Evolutionary conservation across 2,113 vertebrate genomes (phyloP), one percentile per base, ranked within the genome.

Genomic region (Tichodroma muraria): DNA sequence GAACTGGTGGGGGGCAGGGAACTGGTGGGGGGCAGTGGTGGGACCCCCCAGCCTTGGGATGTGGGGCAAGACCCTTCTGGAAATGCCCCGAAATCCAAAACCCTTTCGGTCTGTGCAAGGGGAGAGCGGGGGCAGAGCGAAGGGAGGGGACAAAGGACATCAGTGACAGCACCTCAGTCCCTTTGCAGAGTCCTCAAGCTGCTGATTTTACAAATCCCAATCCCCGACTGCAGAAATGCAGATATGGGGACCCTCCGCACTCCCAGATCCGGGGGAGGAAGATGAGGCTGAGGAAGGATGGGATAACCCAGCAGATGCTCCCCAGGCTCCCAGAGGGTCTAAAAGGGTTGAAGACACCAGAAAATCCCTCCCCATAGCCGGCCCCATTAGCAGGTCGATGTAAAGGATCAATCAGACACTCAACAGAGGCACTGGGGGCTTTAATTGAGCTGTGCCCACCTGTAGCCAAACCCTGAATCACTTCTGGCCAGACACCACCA

Each of bases 381-480:
- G 33, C 18, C 38, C 68, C 8, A 3, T 82, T 64, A 88, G n/a
- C 40, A 13, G 42, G 15, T n/a, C 1, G 2, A 69, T 53, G 50
- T 6, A 10, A 44, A 65, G 54, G 50, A 37, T 54, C 33, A 6
- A 47, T 71, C 63, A 79, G 45, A 21, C 13, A 1, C 8, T 80
- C 72, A 19, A 10, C 1, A 3, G 47, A 54, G 78, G 53, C 1
- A 0, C 30, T 0, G 4, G 61, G 54, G 60, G 19, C 25, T 73
- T 84, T 59, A 11, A 68, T 2, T 27, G 91, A 84, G 93, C 50
- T 64, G 49, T 68, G 84, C 30, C 70, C 89, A 84, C 87, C 94
- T 79, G 85, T 28, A 81, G 89, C 91, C 89, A 87, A 94, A 44
- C 11, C 68, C 80, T 11, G 89, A 81, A 47, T 63, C 49, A 27